These are phyloP conservation scores for Solenodon paradoxus DNA, from an alignment of 2,113 vertebrate species.

Conservation along the genomic window DNA sequence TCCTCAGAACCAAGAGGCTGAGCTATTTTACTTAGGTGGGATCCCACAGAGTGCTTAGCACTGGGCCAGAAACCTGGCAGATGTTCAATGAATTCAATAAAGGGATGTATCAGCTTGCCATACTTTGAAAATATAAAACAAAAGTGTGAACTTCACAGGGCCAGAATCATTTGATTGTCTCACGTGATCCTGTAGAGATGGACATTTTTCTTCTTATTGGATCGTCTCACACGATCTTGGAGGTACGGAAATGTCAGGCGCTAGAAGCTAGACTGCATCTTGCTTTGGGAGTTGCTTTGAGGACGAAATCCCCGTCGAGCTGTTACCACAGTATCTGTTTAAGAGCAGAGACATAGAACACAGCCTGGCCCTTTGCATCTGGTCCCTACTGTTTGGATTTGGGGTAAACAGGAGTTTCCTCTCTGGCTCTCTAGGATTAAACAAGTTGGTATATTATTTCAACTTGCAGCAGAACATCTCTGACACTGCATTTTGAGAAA, in stretches of 20 bases:
- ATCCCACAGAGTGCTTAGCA: neutral
- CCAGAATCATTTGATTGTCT: neutral
- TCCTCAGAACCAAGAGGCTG: neutral
- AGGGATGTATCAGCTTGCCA: neutral
- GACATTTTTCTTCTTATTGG: too few relatives aligned
- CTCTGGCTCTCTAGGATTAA: constrained; percentile 36
- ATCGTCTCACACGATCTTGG: neutral
- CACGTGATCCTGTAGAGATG: too few relatives aligned
- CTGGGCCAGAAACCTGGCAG: neutral
- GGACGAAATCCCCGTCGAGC: neutral
- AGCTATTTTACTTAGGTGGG: neutral
- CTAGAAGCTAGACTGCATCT: neutral
- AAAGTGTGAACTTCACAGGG: neutral
- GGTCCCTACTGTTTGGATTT: constrained; percentile 42
- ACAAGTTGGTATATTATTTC: neutral
- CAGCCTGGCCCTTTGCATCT: neutral
- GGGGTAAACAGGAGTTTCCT: constrained; percentile 36
- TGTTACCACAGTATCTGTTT: neutral
- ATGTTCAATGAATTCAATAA: neutral
- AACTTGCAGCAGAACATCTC: neutral
- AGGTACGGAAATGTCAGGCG: too few relatives aligned
- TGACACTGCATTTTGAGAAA: neutral
- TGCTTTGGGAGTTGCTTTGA: neutral
- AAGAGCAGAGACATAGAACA: neutral
- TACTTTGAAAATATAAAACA: neutral